phyloP scores from a whole-genome alignment of 2,797 vertebrate species.

The Lepus townsendii region DNA sequence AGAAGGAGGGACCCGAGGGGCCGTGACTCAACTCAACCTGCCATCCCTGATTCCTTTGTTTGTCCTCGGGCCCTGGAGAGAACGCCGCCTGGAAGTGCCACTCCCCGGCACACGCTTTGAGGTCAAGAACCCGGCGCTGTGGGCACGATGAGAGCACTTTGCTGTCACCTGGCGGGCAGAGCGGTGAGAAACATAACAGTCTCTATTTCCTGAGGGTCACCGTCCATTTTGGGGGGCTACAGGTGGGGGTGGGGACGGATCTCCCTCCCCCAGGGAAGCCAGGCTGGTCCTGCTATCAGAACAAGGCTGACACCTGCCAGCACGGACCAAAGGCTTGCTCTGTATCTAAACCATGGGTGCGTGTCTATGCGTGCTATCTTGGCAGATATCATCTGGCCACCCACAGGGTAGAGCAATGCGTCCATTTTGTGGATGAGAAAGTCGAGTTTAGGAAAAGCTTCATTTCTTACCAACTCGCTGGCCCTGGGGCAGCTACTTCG shows the following conservation, averaged over 20 bases:
- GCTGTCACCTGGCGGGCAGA: background rate
- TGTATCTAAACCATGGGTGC: too few species aligned
- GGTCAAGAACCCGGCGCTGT: background rate
- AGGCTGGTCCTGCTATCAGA: background rate
- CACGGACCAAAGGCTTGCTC: background rate
- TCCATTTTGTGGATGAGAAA: background rate
- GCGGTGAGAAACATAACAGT: background rate
- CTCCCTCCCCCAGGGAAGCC: background rate
- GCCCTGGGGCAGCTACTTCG: background rate
- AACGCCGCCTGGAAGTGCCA: background rate
- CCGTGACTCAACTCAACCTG: too few species aligned
- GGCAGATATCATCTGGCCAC: background rate
- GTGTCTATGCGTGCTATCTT: fast-evolving
- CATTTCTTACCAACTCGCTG: background rate
- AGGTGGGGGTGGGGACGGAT: too few species aligned
- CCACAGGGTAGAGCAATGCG: fast-evolving
- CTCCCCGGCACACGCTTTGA: too few species aligned
- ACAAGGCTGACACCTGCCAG: background rate
- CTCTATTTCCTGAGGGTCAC: too few species aligned
- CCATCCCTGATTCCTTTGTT: background rate
- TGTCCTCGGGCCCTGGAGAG: background rate
- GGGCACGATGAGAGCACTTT: too few species aligned
- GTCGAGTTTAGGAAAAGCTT: background rate
- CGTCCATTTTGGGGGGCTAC: too few species aligned
- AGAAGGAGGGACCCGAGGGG: background rate